Conservation (phyloP, 2,113 vertebrate genomes). For the Cinclus cinclus region DNA sequence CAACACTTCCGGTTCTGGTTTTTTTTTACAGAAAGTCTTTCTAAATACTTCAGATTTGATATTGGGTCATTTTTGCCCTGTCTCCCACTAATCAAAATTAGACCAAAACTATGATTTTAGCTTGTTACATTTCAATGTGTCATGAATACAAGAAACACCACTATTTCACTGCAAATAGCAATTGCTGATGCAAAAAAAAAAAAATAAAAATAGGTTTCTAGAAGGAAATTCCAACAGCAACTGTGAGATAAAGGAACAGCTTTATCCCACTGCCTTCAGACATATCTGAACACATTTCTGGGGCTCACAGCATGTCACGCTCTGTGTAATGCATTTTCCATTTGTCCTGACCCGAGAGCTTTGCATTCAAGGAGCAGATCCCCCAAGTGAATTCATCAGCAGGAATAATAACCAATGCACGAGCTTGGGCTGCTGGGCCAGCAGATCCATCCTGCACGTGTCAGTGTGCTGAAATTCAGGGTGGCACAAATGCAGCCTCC, state of each 20-base stretch:
- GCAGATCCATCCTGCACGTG: neutral
- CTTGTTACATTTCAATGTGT: neutral
- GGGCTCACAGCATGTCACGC: neutral
- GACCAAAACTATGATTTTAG: neutral
- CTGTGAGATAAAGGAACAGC: neutral
- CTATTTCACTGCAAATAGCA: neutral
- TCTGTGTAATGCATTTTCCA: neutral
- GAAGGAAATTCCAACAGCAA: constrained; percentile 10
- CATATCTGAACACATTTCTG: neutral
- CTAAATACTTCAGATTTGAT: neutral
- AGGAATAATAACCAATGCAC: neutral
- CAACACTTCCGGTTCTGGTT: neutral
- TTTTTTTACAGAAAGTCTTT: neutral
- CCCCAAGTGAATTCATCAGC: neutral
- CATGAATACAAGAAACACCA: neutral
- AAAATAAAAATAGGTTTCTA: neutral
- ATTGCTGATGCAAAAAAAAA: neutral
- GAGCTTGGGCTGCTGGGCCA: neutral
- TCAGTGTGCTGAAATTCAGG: neutral
- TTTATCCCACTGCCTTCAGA: neutral
- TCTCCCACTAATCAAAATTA: neutral
- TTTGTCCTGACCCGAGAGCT: neutral
- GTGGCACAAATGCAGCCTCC: neutral
- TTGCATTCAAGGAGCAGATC: neutral
- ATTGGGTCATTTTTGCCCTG: neutral